Conservation (phyloP, 2,888 invertebrate species). For the Xestia ashworthii region DNA sequence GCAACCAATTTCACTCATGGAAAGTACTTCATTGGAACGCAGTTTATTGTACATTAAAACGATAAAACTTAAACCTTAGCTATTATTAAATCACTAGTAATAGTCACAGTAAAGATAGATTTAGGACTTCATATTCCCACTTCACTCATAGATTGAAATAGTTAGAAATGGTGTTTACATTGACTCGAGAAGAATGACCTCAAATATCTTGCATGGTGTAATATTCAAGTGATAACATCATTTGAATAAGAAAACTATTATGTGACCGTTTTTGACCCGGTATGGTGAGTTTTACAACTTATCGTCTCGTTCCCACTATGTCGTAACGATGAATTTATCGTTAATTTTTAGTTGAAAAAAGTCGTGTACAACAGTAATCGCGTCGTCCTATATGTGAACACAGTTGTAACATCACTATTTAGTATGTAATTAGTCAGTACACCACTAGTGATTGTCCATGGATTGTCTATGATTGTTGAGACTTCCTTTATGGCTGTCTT, state of each 20-base stretch:
- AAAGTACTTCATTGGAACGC: constrained; percentile 9
- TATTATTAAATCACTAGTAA: neutral
- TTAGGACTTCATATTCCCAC: neutral
- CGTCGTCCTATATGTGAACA: too few relatives aligned
- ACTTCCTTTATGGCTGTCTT: too few relatives aligned
- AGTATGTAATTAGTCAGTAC: too few relatives aligned
- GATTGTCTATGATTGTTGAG: too few relatives aligned
- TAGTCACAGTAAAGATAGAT: neutral
- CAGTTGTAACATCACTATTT: too few relatives aligned
- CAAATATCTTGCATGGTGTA: neutral
- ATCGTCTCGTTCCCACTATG: too few relatives aligned
- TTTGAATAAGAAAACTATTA: too few relatives aligned
- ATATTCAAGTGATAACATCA: neutral
- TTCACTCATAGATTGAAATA: neutral
- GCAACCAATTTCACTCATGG: neutral
- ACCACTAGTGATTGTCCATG: too few relatives aligned
- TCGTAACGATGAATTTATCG: too few relatives aligned
- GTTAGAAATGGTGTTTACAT: neutral
- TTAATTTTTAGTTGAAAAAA: too few relatives aligned
- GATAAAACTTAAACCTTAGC: neutral
- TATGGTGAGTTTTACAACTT: neutral
- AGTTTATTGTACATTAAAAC: neutral
- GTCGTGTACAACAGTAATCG: too few relatives aligned
- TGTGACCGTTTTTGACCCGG: too few relatives aligned
- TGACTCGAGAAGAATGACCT: neutral